Evolutionary conservation across 2,888 invertebrate species (phyloP), one percentile per base, ranked within the genome.

Genomic region (Apamea anceps): DNA sequence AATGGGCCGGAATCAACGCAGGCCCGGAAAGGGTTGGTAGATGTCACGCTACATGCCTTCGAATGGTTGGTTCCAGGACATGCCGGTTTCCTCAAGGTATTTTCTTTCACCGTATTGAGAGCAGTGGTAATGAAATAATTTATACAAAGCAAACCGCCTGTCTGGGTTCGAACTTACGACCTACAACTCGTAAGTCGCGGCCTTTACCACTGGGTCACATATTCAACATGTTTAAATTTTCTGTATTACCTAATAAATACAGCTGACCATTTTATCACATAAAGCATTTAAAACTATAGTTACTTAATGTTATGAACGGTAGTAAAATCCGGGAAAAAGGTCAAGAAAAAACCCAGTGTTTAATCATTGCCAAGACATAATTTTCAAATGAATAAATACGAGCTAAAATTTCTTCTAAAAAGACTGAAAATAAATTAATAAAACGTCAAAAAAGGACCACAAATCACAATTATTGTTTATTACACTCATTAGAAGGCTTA

Each of bases 381-480:
- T 65, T 62, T 32, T n/a, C 0, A 66, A 67, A 60, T 21, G 12
- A 51, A 66, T 5, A 83, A 32, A 32, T 54, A 63, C 0, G 21
- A 57, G 21, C n/a, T 5, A 45, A 32, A 81, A 73, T 21, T 6
- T 0, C 15, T 32, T 32, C n/a, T 13, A 32, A 48, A 48, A 62
- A 48, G 4, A 15, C 32, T 32, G 8, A 13, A 60, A 15, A 32
- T 21, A 45, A 32, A 18, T 18, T 21, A 45, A 25, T n/a, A 37
- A 62, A 28, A 42, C 3, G 32, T 32, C 21, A 7, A 51, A 77
- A 68, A 62, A 54, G 15, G 5, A 75, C 25, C 42, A 72, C 25
- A 32, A 25, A 54, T 68, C 65, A 62, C 21, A 62, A 60, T 70
- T 68, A 70, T 70, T 75, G 25, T 71, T 73, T 68, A 84, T 72